A percentile compares a stretch with the other conserved stretches of the same genome.
These are phyloP conservation scores for Drosophila mayaguana DNA, from an alignment of 2,888 invertebrate species.

Conservation along the genomic window DNA sequence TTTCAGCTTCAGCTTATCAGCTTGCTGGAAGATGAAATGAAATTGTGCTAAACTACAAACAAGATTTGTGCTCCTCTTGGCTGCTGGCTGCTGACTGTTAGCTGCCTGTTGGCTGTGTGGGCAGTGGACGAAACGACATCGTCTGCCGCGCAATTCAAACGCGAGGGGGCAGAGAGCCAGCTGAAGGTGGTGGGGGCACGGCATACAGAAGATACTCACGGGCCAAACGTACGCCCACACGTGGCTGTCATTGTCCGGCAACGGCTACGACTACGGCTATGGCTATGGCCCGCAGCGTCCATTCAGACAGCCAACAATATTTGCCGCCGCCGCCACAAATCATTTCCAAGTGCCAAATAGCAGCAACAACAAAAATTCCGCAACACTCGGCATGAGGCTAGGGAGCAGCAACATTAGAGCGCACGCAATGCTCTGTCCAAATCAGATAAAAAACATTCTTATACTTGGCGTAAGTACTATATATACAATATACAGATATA, in stretches of 20 bases:
- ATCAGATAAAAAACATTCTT: constrained; percentile 40
- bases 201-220: constrained; percentile 22
- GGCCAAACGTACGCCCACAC: constrained; percentile 50
- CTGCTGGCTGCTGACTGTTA: constrained; percentile 9
- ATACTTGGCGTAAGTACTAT: constrained; percentile 7
- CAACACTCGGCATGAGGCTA: constrained; percentile 12
- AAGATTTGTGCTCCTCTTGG: constrained; percentile 56
- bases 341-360: constrained; percentile 75
- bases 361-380: constrained; percentile 28
- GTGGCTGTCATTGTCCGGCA: constrained; percentile 53
- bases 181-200: neutral
- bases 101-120: constrained; percentile 57
- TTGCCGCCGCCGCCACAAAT: constrained; percentile 71
- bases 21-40: constrained; percentile 71
- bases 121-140: constrained; percentile 68
- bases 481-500: neutral
- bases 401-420: constrained; percentile 60
- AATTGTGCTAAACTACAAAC: constrained; percentile 79
- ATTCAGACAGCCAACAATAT: constrained; percentile 62
- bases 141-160: constrained; percentile 38
- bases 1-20: constrained; percentile 57
- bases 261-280: neutral
- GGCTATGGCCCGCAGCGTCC: constrained; percentile 38
- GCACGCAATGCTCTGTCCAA: constrained; percentile 50
- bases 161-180: neutral